Evolutionary conservation across 2,113 vertebrate species (phyloP), one percentile per base, ranked within the genome.

Genomic region (Steatornis caripensis): DNA sequence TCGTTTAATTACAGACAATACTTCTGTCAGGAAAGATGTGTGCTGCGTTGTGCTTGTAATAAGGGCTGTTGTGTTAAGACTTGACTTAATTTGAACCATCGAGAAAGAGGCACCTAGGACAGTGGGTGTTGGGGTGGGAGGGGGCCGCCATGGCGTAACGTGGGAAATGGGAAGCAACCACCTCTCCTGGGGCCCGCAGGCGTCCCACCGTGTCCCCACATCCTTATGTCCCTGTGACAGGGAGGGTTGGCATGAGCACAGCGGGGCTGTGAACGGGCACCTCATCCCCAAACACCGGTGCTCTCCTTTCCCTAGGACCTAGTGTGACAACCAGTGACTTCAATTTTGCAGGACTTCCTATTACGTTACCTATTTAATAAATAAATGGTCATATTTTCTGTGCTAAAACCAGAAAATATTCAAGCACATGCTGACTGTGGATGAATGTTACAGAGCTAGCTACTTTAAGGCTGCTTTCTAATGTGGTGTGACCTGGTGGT

Each of bases 321-420:
- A 4, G 9, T 1, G 5, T 24, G 20, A 20, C 0, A 0, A 53
- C 0, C 1, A 13, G 48, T 18, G 46, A 24, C 64, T 45, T 68
- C 5, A 21, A 4, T 41, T 62, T 70, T 55, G 41, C 21, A 41
- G 55, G n/a, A 11, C 21, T 41, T 62, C 20, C 29, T 5, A 2
- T 36, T 15, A 21, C 4, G 1, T 41, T 36, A 8, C 29, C 3
- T 27, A 11, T 53, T 41, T 41, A 21, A 41, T 20, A 36, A 69
- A 53, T 46, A 32, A 68, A 13, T 6, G 11, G 51, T 37, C 32
- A 18, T 37, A 18, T 6, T 65, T 61, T 66, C 32, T 65, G 36
- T 41, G 29, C 34, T 61, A 5, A 10, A 18, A 58, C 5, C 16
- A 75, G 37, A 45, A 51, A 53, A 32, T 4, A 7, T 54, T 46